Conservation (phyloP, 2,113 vertebrate species). For the Antigone vipio region DNA sequence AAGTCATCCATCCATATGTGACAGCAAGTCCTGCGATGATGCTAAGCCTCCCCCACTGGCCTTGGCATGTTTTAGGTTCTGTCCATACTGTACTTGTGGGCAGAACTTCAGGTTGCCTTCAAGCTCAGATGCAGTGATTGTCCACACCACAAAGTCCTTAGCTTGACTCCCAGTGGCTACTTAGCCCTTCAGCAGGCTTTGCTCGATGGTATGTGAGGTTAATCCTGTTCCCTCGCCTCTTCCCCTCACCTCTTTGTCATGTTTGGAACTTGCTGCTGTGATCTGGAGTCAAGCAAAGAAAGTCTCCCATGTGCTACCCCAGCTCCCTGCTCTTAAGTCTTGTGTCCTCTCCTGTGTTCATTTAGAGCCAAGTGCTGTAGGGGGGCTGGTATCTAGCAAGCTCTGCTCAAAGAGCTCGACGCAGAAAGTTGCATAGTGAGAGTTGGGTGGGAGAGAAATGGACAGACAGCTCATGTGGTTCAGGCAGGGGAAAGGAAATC, state of each 20-base stretch:
- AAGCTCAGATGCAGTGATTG: background rate
- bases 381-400: background rate
- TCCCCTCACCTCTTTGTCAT: background rate
- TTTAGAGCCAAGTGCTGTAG: background rate
- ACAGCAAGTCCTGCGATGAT: background rate
- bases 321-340: background rate
- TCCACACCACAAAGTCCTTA: background rate
- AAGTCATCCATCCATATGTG: accelerated
- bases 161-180: background rate
- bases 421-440: background rate
- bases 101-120: background rate
- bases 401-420: background rate
- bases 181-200: background rate
- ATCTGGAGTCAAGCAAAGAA: background rate
- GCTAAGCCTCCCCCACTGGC: background rate
- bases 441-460: background rate
- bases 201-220: background rate
- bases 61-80: background rate
- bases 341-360: background rate
- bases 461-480: background rate
- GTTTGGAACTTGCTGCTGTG: background rate
- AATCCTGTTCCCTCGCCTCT: background rate
- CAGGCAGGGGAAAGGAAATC: background rate
- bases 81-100: background rate
- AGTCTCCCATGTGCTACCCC: background rate